Evolutionary conservation across 2,113 vertebrate species (phyloP), one percentile per base, ranked within the genome.

Genomic region (Chaenocephalus aceratus): DNA sequence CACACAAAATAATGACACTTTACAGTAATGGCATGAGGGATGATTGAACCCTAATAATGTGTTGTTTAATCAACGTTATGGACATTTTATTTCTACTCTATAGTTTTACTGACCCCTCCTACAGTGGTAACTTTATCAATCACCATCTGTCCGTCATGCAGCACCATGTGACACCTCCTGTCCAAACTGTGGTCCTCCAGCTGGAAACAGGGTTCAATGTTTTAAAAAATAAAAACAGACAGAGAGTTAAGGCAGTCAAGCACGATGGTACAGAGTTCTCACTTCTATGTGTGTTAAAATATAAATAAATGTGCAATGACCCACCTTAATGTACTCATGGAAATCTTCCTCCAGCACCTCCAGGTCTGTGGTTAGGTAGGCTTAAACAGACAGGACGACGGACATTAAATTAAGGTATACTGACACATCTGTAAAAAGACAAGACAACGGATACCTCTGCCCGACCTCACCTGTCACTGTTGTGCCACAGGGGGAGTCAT

Each of bases 291-390:
- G 0, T 60, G 6, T 46, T 45, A 46, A 46, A 57, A 46, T 36
- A 0, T 14, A 11, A 34, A 34, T 23, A 53, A 64, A 6, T 1
- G 10, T 57, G 34, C 4, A 52, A 12, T 9, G 49, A 67, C 84
- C 77, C 89, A 97, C 97, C 94, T 96, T 95, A 54, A 97, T 77
- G 76, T 95, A 96, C 81, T 97, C 96, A 7, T 95, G 92, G 70
- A 93, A 93, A 6, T 95, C 93, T 36, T 97, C 95, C 77, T 97
- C 96, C 56, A 96, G 71, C 51, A 93, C 92, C 76, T 95, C 94
- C 87, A 98, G 89, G 0, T 87, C 91, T 44, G 52, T 78, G 0
- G 94, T 93, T 36, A 98, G 36, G 41, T 96, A 95, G 69, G 93
- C 97, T 97, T 72, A 12, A 12, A 75, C 62, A 10, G 30, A 21